These are phyloP conservation scores for Agapostemon virescens DNA, from an alignment of 2,888 invertebrate species.

Conservation along the genomic window DNA sequence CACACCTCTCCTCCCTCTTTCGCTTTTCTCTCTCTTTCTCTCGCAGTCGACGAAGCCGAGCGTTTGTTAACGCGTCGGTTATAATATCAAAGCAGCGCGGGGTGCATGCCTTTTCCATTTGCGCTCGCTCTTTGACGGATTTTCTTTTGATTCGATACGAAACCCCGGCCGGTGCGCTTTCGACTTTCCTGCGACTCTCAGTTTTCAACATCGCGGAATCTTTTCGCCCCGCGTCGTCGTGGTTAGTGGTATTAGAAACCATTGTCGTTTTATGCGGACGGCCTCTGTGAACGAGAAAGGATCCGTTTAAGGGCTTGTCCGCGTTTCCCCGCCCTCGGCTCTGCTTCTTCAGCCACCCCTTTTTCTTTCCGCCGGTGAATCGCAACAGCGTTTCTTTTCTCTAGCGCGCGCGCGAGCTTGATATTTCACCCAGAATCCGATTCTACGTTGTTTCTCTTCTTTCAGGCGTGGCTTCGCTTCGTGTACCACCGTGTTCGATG, in stretches of 20 bases:
- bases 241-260: constrained; percentile 41
- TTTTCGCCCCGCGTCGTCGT: constrained; percentile 20
- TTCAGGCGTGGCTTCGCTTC: not conserved
- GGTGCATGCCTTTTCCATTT: constrained; percentile 70
- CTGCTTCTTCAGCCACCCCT: not conserved
- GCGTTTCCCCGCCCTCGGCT: not conserved
- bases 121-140: constrained; percentile 77
- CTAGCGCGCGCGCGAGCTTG: not conserved
- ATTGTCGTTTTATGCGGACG: constrained; percentile 29
- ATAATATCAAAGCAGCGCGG: constrained; percentile 71
- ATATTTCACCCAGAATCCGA: not conserved
- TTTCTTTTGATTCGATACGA: constrained; percentile 77
- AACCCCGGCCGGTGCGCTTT: constrained; percentile 32
- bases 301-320: constrained; percentile 43
- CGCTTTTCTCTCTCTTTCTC: not conserved
- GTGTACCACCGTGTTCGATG: not conserved
- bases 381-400: not conserved
- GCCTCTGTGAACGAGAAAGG: constrained; percentile 31
- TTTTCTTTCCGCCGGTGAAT: not conserved
- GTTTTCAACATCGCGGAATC: constrained; percentile 35
- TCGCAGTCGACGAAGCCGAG: constrained; percentile 49
- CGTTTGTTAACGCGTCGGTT: constrained; percentile 59
- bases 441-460: not conserved
- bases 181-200: constrained; percentile 37
- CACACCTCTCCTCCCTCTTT: not conserved